These are phyloP conservation scores for Nomada lathburiana DNA, from an alignment of 2,888 invertebrate genomes.

Conservation along the genomic window DNA sequence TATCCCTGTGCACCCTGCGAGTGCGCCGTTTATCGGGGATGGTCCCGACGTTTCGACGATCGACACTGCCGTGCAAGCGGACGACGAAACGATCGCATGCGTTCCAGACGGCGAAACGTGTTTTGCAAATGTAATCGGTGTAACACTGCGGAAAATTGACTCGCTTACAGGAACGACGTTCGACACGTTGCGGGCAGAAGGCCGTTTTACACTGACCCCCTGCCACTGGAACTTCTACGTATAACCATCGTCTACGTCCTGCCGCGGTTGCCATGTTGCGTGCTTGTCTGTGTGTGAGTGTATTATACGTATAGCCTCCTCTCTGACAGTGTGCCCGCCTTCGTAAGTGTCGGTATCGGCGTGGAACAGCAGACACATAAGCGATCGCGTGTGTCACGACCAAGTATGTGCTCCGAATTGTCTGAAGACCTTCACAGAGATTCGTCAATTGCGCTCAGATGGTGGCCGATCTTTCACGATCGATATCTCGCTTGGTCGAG, in stretches of 20 bases:
- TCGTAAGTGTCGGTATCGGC: constrained; percentile 10
- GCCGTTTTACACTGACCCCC: constrained; percentile 82
- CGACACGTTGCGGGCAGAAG: constrained; percentile 78
- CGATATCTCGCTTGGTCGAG: not conserved
- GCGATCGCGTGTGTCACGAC: not conserved
- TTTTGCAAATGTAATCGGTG: constrained; percentile 35
- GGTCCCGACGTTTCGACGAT: not conserved
- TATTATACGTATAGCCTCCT: constrained; percentile 1
- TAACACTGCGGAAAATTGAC: constrained; percentile 40
- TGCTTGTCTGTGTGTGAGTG: constrained; percentile 31
- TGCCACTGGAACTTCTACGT: constrained; percentile 78
- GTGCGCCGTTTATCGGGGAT: constrained; percentile 12
- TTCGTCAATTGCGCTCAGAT: no score
- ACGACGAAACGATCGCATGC: constrained; percentile 10
- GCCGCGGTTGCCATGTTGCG: constrained; percentile 66
- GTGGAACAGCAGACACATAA: not conserved
- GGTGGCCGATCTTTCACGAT: not conserved
- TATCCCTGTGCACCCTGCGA: not conserved
- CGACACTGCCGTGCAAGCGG: not conserved
- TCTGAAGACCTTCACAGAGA: not conserved
- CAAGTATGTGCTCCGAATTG: constrained; percentile 4
- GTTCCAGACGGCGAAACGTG: constrained; percentile 12
- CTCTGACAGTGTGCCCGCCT: not conserved
- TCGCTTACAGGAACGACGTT: constrained; percentile 36
- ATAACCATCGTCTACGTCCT: constrained; percentile 69